Conservation (phyloP, 1,140 invertebrate species). For the Atopsyche davidsoni region DNA sequence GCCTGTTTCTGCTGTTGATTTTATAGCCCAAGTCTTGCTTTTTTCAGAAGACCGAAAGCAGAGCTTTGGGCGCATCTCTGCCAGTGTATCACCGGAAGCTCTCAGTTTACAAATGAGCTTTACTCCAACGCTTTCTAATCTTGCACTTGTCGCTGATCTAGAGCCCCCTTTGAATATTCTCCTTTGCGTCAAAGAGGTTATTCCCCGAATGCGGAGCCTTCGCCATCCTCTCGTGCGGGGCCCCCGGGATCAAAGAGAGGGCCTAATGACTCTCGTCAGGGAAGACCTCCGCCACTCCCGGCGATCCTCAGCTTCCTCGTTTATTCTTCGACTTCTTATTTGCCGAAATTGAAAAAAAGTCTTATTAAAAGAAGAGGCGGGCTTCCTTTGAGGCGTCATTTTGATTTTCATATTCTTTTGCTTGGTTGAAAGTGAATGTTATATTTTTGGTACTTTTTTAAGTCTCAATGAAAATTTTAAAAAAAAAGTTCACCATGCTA, state of each 20-base stretch:
- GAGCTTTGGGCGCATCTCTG: too few relatives aligned
- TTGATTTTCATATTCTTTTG: too few relatives aligned
- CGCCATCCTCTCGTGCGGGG: neutral
- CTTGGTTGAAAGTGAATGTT: too few relatives aligned
- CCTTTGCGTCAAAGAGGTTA: neutral
- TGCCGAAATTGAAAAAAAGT: slow-evolving; percentile 28
- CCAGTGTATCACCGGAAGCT: too few relatives aligned
- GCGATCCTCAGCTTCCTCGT: slow-evolving; percentile 9
- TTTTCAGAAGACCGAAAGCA: too few relatives aligned
- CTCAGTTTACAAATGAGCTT: slow-evolving; percentile 19
- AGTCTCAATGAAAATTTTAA: too few relatives aligned
- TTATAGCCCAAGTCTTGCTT: too few relatives aligned
- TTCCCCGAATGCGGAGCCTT: neutral
- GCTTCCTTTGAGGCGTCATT: too few relatives aligned
- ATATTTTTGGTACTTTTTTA: too few relatives aligned
- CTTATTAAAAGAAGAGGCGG: slow-evolving; percentile 22
- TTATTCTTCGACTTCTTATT: slow-evolving; percentile 3
- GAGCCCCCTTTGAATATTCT: neutral
- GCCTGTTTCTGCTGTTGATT: too few relatives aligned
- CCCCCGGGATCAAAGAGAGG: slow-evolving; percentile 21
- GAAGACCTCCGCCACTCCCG: neutral
- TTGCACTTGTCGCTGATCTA: neutral
- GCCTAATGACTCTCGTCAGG: slow-evolving; percentile 26
- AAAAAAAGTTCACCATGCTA: too few relatives aligned
- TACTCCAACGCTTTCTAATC: slow-evolving; percentile 11